phyloP scores from a whole-genome alignment of 2,888 invertebrate species.

The Drosophila longiperda region DNA sequence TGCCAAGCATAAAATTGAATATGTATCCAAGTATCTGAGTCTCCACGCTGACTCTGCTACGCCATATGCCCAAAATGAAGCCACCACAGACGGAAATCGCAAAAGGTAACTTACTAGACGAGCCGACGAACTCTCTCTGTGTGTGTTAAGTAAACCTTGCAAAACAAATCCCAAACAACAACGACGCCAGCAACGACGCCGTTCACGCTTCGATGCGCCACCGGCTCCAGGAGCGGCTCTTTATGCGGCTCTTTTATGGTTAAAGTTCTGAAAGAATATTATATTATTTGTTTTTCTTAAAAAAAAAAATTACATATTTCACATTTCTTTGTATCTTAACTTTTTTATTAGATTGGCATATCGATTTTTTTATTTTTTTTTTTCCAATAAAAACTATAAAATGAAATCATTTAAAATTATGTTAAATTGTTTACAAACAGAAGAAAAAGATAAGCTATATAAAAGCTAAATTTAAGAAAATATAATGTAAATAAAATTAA shows the following conservation, averaged over 20 bases:
- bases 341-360: background rate
- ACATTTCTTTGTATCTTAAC: no score
- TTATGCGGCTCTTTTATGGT: no score
- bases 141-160: conserved; percentile 70
- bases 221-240: conserved; percentile 36
- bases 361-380: background rate
- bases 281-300: no score
- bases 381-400: background rate
- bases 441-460: background rate
- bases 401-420: background rate
- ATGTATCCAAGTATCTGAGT: conserved; percentile 55
- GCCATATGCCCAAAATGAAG: conserved; percentile 8
- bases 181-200: conserved; percentile 21
- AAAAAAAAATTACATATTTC: no score
- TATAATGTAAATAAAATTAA: accelerated
- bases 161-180: conserved; percentile 56
- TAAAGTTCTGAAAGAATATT: no score
- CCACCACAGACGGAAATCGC: conserved; percentile 38
- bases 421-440: no score
- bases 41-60: background rate
- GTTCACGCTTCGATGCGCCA: conserved; percentile 49
- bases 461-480: background rate
- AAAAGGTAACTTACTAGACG: conserved; percentile 56
- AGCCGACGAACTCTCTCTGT: conserved; percentile 63
- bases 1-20: conserved; percentile 80